A percentile compares a stretch with the other conserved stretches of the same genome.
These are phyloP conservation scores for Synergus itoensis DNA, from an alignment of 2,888 invertebrate genomes.

Conservation along the genomic window DNA sequence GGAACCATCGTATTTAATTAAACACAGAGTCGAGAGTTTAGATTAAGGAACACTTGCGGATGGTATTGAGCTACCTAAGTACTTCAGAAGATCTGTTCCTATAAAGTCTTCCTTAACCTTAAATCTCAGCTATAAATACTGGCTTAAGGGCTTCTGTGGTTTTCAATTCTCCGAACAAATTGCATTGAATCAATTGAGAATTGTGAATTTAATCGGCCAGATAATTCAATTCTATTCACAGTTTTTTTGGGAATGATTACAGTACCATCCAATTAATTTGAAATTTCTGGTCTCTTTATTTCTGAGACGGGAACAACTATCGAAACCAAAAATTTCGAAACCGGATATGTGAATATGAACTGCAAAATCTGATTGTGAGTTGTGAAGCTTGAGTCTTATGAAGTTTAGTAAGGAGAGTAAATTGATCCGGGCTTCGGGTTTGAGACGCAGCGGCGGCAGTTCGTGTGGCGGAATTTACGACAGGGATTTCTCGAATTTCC, in stretches of 20 bases:
- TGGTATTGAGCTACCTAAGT: constrained; percentile 7
- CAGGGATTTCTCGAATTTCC: constrained; percentile 39
- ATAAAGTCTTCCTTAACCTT: constrained; percentile 32
- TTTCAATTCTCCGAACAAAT: background rate
- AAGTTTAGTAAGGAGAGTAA: constrained; percentile 17
- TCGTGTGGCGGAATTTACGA: constrained; percentile 37
- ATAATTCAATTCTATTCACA: background rate
- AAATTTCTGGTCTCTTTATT: too few species aligned
- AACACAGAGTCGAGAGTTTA: constrained; percentile 21
- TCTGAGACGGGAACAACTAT: too few species aligned
- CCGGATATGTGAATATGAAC: background rate
- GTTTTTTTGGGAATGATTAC: too few species aligned
- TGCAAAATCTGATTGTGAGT: constrained; percentile 4
- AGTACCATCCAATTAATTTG: too few species aligned
- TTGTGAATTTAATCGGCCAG: background rate
- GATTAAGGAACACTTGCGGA: constrained; percentile 32
- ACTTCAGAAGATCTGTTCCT: constrained; percentile 16
- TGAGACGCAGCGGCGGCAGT: constrained; percentile 24
- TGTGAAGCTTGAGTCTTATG: constrained; percentile 1
- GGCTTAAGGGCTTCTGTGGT: background rate
- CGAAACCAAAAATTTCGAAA: background rate
- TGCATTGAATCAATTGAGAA: background rate
- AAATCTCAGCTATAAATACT: constrained; percentile 16
- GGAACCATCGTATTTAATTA: constrained; percentile 26
- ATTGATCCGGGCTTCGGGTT: constrained; percentile 31